Evolutionary conservation across 1,140 invertebrate genomes (phyloP).

Genomic region (Hirudo medicinalis): DNA sequence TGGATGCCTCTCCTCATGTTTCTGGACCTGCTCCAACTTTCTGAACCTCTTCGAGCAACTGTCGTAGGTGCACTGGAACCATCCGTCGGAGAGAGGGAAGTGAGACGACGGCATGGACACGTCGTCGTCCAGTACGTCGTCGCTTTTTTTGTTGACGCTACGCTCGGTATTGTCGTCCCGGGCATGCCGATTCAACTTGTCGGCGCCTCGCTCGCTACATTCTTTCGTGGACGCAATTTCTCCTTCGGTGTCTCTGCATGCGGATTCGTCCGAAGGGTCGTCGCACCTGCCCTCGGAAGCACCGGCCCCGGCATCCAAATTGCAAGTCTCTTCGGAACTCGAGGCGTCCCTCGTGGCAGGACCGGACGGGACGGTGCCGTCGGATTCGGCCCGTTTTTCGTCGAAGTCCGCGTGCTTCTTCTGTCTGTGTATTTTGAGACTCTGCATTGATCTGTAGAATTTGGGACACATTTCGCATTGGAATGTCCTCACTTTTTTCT

Average conservation of each 20-base stretch:
- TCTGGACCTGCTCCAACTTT: slow-evolving; percentile 33
- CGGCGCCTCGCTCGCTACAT: background rate
- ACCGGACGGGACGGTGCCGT: background rate
- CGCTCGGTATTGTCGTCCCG: background rate
- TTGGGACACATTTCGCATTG: slow-evolving; percentile 2
- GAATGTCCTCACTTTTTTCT: background rate
- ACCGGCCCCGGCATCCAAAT: background rate
- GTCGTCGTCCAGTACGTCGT: background rate
- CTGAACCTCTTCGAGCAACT: slow-evolving; percentile 27
- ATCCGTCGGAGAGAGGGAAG: background rate
- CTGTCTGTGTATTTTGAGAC: background rate
- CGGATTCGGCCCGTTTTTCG: background rate
- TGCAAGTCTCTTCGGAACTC: background rate
- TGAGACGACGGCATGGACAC: background rate
- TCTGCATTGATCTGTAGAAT: slow-evolving; percentile 8
- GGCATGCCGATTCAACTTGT: background rate
- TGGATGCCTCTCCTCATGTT: slow-evolving; percentile 35
- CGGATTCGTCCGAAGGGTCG: background rate
- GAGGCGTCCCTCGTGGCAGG: background rate
- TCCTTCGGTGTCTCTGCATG: background rate
- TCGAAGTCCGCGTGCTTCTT: background rate
- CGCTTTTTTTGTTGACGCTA: background rate
- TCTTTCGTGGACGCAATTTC: background rate
- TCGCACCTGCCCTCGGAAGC: background rate
- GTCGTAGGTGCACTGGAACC: slow-evolving; percentile 3